Percentiles rank a stretch among this genome's conserved stretches.
Conservation (phyloP, 2,113 vertebrate species). For the Sander lucioperca region DNA sequence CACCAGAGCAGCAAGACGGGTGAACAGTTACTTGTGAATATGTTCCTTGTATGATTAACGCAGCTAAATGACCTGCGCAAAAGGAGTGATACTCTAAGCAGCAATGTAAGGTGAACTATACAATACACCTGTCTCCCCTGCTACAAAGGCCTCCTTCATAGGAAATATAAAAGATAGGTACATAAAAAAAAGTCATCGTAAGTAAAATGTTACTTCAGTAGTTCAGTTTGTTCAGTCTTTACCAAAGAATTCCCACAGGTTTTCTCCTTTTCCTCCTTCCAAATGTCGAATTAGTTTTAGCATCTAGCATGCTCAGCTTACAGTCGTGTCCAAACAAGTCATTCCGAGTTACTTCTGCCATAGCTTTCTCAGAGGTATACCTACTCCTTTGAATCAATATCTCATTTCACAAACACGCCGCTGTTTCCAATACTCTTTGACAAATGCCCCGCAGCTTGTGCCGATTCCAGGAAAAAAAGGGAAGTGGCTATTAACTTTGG, state of each 20-base stretch:
- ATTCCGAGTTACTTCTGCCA: not conserved
- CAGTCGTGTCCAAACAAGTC: constrained; percentile 52
- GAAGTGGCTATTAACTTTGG: constrained; percentile 76
- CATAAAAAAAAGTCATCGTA: not conserved
- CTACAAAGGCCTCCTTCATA: constrained; percentile 40
- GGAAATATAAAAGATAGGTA: constrained; percentile 8
- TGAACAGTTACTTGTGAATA: constrained; percentile 45
- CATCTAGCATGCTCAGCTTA: constrained; percentile 24
- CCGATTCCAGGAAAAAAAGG: constrained; percentile 64
- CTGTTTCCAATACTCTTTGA: constrained; percentile 55
- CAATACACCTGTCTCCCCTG: constrained; percentile 29
- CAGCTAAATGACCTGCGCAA: constrained; percentile 51
- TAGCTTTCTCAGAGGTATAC: constrained; percentile 48
- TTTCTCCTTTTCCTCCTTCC: not conserved
- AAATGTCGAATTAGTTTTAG: constrained; percentile 32
- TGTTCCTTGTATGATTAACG: constrained; percentile 65
- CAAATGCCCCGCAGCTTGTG: constrained; percentile 42
- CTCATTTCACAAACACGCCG: constrained; percentile 65
- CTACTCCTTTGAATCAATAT: constrained; percentile 65
- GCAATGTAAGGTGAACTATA: constrained; percentile 9
- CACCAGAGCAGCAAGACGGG: constrained; percentile 33
- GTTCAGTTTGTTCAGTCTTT: constrained; percentile 12
- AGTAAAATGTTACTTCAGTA: not conserved
- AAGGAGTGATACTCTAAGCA: constrained; percentile 66
- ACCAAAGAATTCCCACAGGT: not conserved